phyloP scores from a whole-genome alignment of 37 sponge, comb jelly and placozoan genomes.

The Chondrilla cf. caribensis region DNA sequence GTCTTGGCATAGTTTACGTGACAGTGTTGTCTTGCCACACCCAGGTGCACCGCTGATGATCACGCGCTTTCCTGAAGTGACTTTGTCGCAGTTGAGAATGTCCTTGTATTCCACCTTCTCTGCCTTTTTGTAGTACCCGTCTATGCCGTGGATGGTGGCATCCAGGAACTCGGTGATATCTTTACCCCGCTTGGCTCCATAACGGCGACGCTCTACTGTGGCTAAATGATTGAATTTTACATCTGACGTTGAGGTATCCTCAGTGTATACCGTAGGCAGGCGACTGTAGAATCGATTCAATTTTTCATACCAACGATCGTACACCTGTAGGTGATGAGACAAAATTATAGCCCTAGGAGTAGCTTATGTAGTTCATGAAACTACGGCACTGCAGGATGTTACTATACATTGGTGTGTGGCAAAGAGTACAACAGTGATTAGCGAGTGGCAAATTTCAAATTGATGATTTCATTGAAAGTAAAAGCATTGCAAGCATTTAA shows the following conservation, averaged over 20 bases:
- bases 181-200: not conserved
- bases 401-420: too few relatives aligned
- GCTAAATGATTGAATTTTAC: not conserved
- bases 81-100: not conserved
- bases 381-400: too few relatives aligned
- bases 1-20: not conserved
- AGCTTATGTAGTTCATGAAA: too few relatives aligned
- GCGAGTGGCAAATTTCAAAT: too few relatives aligned
- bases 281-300: too few relatives aligned
- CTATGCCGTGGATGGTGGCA: not conserved
- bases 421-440: too few relatives aligned
- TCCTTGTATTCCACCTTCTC: not conserved
- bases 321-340: too few relatives aligned
- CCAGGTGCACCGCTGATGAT: constrained; percentile 10
- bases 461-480: too few relatives aligned
- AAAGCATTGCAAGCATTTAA: too few relatives aligned
- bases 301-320: too few relatives aligned
- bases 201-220: not conserved
- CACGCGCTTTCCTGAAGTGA: not conserved
- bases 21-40: not conserved
- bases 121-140: not conserved
- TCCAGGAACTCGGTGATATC: not conserved
- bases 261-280: not conserved
- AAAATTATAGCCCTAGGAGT: too few relatives aligned
- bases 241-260: not conserved